These are phyloP conservation scores for Menura novaehollandiae DNA, from an alignment of 2,113 vertebrate genomes.

Conservation along the genomic window DNA sequence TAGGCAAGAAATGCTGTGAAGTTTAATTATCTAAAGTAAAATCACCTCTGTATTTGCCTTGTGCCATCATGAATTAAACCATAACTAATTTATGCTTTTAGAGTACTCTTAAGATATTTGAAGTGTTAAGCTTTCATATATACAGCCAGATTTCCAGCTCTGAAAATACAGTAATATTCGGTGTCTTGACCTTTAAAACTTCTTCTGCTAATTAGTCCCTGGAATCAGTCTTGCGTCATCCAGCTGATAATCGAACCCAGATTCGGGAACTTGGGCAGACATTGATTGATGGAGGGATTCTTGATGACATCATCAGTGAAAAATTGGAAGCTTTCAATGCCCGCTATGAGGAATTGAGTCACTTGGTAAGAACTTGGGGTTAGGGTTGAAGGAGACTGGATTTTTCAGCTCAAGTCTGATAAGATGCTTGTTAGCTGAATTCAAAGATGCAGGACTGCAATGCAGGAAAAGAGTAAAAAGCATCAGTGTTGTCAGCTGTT, in stretches of 20 bases:
- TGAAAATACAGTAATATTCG: neutral
- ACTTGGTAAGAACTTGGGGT: slow-evolving; percentile 77
- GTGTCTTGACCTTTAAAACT: neutral
- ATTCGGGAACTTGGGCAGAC: slow-evolving; percentile 97
- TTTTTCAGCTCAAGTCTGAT: neutral
- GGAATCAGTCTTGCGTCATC: slow-evolving; percentile 90
- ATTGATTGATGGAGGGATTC: slow-evolving; percentile 94
- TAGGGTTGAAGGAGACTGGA: neutral
- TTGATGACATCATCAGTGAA: slow-evolving; percentile 97
- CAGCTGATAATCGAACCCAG: slow-evolving; percentile 94
- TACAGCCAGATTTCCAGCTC: neutral
- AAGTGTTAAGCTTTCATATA: neutral
- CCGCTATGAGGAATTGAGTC: slow-evolving; percentile 87
- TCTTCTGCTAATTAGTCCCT: slow-evolving; percentile 74
- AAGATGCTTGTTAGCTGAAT: neutral
- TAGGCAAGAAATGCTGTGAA: neutral
- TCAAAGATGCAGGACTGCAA: neutral
- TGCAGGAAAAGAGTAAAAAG: neutral
- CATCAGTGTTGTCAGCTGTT: neutral
- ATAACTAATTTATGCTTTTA: neutral
- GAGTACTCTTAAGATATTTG: neutral
- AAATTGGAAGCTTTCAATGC: slow-evolving; percentile 92
- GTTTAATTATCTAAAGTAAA: neutral
- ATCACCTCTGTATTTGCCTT: neutral
- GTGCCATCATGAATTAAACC: neutral